These are phyloP conservation scores for Leucophora obtusa DNA, from an alignment of 2,888 invertebrate genomes.

Conservation along the genomic window DNA sequence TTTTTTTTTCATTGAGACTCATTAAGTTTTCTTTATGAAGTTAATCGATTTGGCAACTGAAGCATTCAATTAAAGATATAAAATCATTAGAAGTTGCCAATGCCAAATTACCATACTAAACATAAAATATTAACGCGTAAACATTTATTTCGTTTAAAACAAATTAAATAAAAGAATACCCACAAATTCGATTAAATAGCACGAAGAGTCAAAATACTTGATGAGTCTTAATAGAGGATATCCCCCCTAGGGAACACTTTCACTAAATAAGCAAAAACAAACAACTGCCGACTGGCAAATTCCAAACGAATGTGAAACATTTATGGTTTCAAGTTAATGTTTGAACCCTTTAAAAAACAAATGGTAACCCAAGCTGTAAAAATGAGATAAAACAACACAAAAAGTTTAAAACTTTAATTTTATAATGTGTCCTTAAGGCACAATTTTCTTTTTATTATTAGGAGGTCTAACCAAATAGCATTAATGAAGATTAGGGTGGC, in stretches of 20 bases:
- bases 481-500: background rate
- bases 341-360: conserved; percentile 51
- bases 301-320: conserved; percentile 45
- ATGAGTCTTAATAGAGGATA: conserved; percentile 20
- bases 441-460: conserved; percentile 33
- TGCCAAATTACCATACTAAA: conserved; percentile 14
- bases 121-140: conserved; percentile 18
- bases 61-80: too few species aligned
- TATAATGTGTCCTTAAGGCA: conserved; percentile 56
- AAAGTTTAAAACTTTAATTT: conserved; percentile 43
- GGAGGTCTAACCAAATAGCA: background rate
- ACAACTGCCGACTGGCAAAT: conserved; percentile 25
- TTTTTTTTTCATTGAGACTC: too few species aligned
- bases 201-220: conserved; percentile 14
- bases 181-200: conserved; percentile 29
- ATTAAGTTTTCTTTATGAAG: too few species aligned
- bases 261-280: conserved; percentile 65
- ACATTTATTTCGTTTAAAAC: conserved; percentile 32
- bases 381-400: background rate
- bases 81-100: conserved; percentile 70
- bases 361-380: background rate
- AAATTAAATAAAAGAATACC: conserved; percentile 21
- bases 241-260: conserved; percentile 71
- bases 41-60: too few species aligned
- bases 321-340: conserved; percentile 49